A percentile compares a stretch with the other conserved stretches of the same genome.
phyloP scores from a whole-genome alignment of 1,140 invertebrate genomes.

The Rhyzopertha dominica region DNA sequence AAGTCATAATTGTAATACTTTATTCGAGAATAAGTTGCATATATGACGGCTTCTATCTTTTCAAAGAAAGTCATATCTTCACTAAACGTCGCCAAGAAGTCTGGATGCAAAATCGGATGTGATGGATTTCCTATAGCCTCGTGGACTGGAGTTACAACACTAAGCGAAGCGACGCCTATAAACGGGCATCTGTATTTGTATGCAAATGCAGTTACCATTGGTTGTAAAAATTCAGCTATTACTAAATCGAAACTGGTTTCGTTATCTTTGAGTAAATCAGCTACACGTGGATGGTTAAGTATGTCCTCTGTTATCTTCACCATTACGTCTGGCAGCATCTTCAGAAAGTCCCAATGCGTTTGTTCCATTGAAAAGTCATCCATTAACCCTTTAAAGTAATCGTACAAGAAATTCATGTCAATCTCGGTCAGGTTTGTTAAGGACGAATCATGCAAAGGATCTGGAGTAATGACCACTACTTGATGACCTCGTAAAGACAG shows the following conservation, averaged over 20 bases:
- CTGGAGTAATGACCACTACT: not conserved
- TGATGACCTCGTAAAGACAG: slow-evolving; percentile 6
- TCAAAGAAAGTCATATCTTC: too few relatives aligned
- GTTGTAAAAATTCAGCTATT: slow-evolving; percentile 24
- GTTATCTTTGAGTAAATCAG: slow-evolving; percentile 27
- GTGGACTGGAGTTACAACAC: not conserved
- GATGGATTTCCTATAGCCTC: slow-evolving; percentile 13
- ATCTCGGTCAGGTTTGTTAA: slow-evolving; percentile 14
- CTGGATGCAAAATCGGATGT: too few relatives aligned
- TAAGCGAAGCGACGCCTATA: slow-evolving; percentile 14
- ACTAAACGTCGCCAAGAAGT: too few relatives aligned
- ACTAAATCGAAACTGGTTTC: slow-evolving; percentile 35
- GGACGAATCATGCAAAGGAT: not conserved
- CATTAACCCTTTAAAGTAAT: not conserved
- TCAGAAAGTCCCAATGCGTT: too few relatives aligned
- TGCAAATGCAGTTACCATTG: slow-evolving; percentile 21
- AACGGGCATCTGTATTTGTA: slow-evolving; percentile 31
- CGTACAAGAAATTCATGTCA: slow-evolving; percentile 4
- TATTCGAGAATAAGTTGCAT: too few relatives aligned
- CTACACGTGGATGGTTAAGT: slow-evolving; percentile 22
- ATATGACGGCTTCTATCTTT: too few relatives aligned
- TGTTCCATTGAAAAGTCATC: not conserved
- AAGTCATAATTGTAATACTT: too few relatives aligned
- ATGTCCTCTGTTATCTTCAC: not conserved
- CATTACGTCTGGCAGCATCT: too few relatives aligned